Conservation (phyloP, 2,888 invertebrate species). For the Venusia cambrica region DNA sequence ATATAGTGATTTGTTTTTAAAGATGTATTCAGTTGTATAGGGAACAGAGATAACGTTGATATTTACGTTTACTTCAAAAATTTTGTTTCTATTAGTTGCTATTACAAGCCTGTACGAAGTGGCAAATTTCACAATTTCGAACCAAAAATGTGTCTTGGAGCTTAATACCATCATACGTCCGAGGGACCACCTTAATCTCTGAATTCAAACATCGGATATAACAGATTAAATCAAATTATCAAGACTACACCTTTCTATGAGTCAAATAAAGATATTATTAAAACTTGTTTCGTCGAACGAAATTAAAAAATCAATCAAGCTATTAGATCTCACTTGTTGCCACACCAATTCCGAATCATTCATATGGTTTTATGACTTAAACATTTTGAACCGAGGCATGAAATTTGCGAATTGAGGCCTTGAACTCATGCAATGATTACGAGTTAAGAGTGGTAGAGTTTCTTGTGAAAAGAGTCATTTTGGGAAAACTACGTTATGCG, state of each 20-base stretch:
- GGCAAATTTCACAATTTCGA: too few relatives aligned
- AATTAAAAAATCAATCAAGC: slow-evolving; percentile 27
- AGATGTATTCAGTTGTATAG: too few relatives aligned
- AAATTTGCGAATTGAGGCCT: slow-evolving; percentile 12
- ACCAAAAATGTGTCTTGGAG: too few relatives aligned
- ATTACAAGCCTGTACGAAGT: too few relatives aligned
- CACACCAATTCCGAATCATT: slow-evolving; percentile 16
- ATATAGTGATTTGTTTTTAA: too few relatives aligned
- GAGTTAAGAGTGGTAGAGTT: neutral
- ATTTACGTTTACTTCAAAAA: too few relatives aligned
- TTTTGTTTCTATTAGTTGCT: too few relatives aligned
- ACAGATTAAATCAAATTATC: slow-evolving; percentile 26
- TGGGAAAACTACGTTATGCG: too few relatives aligned
- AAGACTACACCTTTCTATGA: slow-evolving; percentile 21
- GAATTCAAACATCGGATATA: slow-evolving; percentile 23
- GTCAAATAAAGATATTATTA: slow-evolving; percentile 21
- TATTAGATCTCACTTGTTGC: slow-evolving; percentile 23
- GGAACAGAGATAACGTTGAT: too few relatives aligned
- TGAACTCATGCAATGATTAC: slow-evolving; percentile 7
- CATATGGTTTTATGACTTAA: slow-evolving; percentile 14
- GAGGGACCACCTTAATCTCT: slow-evolving; percentile 9
- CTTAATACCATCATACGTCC: too few relatives aligned
- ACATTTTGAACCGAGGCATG: slow-evolving; percentile 5
- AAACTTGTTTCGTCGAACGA: slow-evolving; percentile 24
- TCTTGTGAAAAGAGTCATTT: too few relatives aligned